Conservation (phyloP, 2,113 vertebrate species). For the Protobothrops mucrosquamatus region DNA sequence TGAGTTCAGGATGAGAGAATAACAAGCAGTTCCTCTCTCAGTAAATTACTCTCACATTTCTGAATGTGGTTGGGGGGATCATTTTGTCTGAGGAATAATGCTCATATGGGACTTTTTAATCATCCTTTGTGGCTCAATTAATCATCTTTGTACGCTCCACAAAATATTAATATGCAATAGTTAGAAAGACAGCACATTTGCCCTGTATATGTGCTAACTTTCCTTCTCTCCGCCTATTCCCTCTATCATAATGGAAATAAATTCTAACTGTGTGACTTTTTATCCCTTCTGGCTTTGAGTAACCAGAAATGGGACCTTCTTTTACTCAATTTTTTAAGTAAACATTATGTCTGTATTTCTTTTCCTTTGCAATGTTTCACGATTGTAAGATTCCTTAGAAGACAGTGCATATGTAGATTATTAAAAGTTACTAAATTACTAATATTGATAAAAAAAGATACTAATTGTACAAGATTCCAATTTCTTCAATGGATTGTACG, state of each 20-base stretch:
- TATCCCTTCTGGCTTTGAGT: background rate
- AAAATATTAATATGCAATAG: background rate
- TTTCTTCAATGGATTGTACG: background rate
- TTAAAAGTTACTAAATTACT: background rate
- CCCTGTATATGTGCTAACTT: background rate
- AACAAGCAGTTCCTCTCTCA: constrained; percentile 48
- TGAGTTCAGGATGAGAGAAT: constrained; percentile 27
- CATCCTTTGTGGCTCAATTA: background rate
- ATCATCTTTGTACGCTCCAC: background rate
- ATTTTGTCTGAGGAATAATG: constrained; percentile 22
- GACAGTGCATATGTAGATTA: background rate
- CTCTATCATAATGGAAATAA: background rate
- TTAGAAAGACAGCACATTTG: background rate
- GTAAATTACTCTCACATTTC: constrained; percentile 63
- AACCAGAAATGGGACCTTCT: background rate
- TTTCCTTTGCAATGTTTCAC: background rate
- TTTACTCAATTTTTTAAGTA: background rate
- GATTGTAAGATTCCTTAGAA: background rate
- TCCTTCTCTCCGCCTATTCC: background rate
- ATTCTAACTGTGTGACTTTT: background rate
- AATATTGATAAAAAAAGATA: background rate
- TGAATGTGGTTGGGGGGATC: constrained; percentile 46
- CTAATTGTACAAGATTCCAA: background rate
- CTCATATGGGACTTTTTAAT: constrained; percentile 36
- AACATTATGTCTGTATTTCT: background rate